These are phyloP conservation scores for Lepidochrysops patricia DNA, from an alignment of 2,888 invertebrate genomes.

Conservation along the genomic window DNA sequence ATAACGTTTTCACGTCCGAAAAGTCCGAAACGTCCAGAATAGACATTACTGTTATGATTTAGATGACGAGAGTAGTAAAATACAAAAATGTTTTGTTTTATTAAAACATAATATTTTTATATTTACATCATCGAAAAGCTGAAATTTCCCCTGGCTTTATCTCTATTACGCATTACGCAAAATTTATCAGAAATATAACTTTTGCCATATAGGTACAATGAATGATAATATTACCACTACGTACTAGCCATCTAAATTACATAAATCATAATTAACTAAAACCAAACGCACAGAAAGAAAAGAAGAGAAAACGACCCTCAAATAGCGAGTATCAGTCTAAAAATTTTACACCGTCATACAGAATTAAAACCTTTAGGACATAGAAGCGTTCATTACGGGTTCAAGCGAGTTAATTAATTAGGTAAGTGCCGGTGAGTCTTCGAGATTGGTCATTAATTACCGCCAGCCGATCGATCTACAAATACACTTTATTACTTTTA, in stretches of 20 bases:
- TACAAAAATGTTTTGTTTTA: too few relatives aligned
- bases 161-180: too few relatives aligned
- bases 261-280: not conserved
- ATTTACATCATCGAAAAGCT: not conserved
- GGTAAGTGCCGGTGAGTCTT: slow-evolving; percentile 68
- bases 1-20: too few relatives aligned
- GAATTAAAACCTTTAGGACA: slow-evolving; percentile 14
- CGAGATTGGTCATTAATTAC: slow-evolving; percentile 70
- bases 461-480: slow-evolving; percentile 64
- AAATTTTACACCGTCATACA: slow-evolving; percentile 9
- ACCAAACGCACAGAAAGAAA: not conserved
- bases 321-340: not conserved
- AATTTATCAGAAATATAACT: not conserved
- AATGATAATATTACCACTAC: too few relatives aligned
- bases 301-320: not conserved
- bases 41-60: too few relatives aligned
- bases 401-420: slow-evolving; percentile 52
- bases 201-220: too few relatives aligned
- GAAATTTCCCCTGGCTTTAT: slow-evolving; percentile 8
- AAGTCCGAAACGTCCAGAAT: too few relatives aligned
- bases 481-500: slow-evolving; percentile 67
- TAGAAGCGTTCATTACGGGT: slow-evolving; percentile 15
- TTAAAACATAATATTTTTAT: not conserved
- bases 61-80: too few relatives aligned
- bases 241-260: too few relatives aligned